These are phyloP conservation scores for Myzus persicae DNA, from an alignment of 1,140 invertebrate genomes.

Conservation along the genomic window DNA sequence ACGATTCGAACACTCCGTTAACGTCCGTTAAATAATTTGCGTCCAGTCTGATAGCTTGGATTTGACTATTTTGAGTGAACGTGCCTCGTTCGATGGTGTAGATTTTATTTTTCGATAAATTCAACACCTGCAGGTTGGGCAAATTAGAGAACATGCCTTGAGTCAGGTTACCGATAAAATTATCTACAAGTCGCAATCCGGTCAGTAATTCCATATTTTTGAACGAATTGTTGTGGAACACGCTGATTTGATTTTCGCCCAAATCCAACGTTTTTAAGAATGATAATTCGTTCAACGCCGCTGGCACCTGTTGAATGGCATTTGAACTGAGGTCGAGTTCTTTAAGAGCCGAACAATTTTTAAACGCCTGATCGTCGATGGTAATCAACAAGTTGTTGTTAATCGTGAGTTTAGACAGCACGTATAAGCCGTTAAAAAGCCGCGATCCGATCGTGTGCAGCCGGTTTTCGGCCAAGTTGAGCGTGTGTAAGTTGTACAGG, in stretches of 20 bases:
- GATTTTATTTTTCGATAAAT: conserved; percentile 87
- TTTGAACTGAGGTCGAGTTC: conserved; percentile 90
- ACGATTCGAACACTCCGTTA: conserved; percentile 82
- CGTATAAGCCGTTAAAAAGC: conserved; percentile 84
- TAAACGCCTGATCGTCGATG: conserved; percentile 84
- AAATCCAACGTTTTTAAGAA: conserved; percentile 86
- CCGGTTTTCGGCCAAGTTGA: conserved; percentile 85
- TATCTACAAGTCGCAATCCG: conserved; percentile 83
- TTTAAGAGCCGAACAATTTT: conserved; percentile 88
- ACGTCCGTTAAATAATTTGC: conserved; percentile 86
- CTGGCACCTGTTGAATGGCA: conserved; percentile 79
- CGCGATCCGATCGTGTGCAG: conserved; percentile 81
- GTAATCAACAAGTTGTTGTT: conserved; percentile 84
- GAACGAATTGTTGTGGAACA: conserved; percentile 82
- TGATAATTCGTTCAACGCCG: conserved; percentile 80
- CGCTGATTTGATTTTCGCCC: conserved; percentile 84
- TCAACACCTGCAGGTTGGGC: conserved; percentile 82
- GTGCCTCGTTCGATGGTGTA: conserved; percentile 81
- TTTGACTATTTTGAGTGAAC: conserved; percentile 78
- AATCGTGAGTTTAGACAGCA: conserved; percentile 82
- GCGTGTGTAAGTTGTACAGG: conserved; percentile 84
- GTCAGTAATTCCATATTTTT: conserved; percentile 84
- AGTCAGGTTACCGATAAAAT: conserved; percentile 84
- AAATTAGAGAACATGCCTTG: conserved; percentile 86
- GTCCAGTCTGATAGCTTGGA: conserved; percentile 86